These are phyloP conservation scores for Epistrophella euchroma DNA, from an alignment of 2,888 invertebrate genomes.

Conservation along the genomic window DNA sequence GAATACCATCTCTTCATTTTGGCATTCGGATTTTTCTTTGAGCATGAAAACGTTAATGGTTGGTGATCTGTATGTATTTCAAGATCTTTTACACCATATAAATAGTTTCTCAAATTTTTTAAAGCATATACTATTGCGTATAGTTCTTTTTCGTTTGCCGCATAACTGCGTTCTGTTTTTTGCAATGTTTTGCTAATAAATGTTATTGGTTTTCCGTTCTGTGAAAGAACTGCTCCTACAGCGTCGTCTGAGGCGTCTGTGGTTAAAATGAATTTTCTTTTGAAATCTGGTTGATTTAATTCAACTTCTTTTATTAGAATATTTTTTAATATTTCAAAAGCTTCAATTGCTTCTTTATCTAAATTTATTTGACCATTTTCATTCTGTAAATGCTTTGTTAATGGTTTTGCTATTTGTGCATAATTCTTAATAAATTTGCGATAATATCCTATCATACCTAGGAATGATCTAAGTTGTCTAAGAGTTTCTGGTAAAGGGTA, in stretches of 20 bases:
- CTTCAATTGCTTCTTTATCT: constrained; percentile 20
- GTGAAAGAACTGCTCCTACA: constrained; percentile 78
- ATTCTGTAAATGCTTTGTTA: constrained; percentile 27
- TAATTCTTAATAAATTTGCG: constrained; percentile 41
- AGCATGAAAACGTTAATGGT: constrained; percentile 57
- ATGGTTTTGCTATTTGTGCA: constrained; percentile 50
- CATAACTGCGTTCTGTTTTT: constrained; percentile 77
- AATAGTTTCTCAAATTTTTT: constrained; percentile 79
- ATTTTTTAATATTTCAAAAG: constrained; percentile 25
- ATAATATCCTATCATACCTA: constrained; percentile 32
- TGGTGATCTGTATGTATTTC: constrained; percentile 75
- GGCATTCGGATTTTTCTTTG: constrained; percentile 41
- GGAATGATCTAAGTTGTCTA: constrained; percentile 30
- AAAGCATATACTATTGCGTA: constrained; percentile 79
- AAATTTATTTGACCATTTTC: constrained; percentile 24
- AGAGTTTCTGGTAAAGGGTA: constrained; percentile 25
- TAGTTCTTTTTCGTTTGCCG: constrained; percentile 81
- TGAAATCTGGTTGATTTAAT: constrained; percentile 1
- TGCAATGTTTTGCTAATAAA: constrained; percentile 79
- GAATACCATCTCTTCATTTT: constrained; percentile 1
- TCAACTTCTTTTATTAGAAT: constrained; percentile 42
- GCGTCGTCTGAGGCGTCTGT: constrained; percentile 79
- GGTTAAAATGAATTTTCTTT: constrained; percentile 53
- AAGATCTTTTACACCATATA: constrained; percentile 79
- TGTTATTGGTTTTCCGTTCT: constrained; percentile 76